Conservation (phyloP, 1,140 invertebrate genomes). For the Pararge aegeria region DNA sequence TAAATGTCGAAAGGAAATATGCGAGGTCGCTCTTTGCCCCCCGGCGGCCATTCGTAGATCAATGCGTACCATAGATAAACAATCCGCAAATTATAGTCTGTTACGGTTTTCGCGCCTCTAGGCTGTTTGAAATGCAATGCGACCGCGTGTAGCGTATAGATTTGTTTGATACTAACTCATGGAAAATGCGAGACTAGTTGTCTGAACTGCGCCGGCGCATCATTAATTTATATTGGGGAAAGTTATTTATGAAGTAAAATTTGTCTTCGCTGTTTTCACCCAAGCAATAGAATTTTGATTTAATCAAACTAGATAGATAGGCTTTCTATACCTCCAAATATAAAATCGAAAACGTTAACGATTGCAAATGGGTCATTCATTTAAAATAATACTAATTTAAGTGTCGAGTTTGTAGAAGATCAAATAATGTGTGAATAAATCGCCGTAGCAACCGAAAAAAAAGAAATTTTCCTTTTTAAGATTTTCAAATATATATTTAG, state of each 20-base stretch:
- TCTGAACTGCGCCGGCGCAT: background rate
- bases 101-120: conserved; percentile 25
- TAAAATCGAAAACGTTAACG: too few species aligned
- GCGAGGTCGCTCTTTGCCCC: conserved; percentile 53
- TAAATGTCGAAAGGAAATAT: conserved; percentile 63
- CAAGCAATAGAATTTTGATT: background rate
- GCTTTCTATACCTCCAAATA: too few species aligned
- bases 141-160: conserved; percentile 3
- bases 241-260: background rate
- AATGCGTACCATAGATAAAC: conserved; percentile 42
- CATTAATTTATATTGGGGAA: conserved; percentile 2
- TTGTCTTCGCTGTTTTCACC: background rate
- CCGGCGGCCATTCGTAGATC: conserved; percentile 49
- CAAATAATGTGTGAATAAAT: too few species aligned
- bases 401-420: too few species aligned
- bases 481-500: too few species aligned
- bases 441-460: too few species aligned
- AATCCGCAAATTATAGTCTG: conserved; percentile 37
- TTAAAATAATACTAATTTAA: too few species aligned
- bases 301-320: background rate
- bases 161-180: background rate
- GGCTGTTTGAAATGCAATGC: conserved; percentile 17
- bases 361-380: too few species aligned
- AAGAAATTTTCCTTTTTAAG: too few species aligned
- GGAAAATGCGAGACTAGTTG: background rate